Base-by-base conservation (phyloP, 2,888 invertebrate genomes). In the Clitarchus hookeri region DNA sequence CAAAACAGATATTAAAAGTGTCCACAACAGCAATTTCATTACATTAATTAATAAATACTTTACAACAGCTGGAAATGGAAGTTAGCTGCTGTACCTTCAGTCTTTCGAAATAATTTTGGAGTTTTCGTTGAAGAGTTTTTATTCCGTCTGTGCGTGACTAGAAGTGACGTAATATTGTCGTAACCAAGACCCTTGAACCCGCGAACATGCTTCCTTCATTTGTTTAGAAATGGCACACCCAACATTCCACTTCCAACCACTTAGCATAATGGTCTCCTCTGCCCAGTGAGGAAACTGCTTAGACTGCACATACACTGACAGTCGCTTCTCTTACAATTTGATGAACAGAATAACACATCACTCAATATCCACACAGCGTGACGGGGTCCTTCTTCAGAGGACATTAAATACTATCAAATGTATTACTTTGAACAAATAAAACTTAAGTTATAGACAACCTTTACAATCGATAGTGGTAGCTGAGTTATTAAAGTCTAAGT, bases 141-240 rank as follows among this genome's bases (percentile, higher is more conserved):
- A 36, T 82, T 23, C 82, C 82, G 82, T 82, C 36, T 82, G 82
- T 82, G 82, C 82, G 82, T 82, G 82, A 82, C 82, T 82, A 82
- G 82, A 82, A 82, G 44, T 82, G 82, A 82, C 44, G 44, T 82
- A 27, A 65, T 82, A 36, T 82, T 36, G 82, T 82, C 82, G 36
- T 9, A 82, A 27, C 27, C 82, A 82, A 80, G 80, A 80, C 80
- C 0, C 27, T 11, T 36, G 44, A 82, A 82, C 82, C 82, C 27
- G n/a, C 27, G 8, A 36, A 82, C 82, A 82, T 82, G 82, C 82
- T 3, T 82, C 82, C 82, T 82, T 65, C 82, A 26, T 82, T 82
- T 82, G 4, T 82, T 36, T 36, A 82, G 16, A 12, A 82, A 82
- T 82, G 82, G 82, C 82, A 82, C 82, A 82, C 27, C 82, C 82